A percentile compares a stretch with the other conserved stretches of the same genome.
phyloP scores from a whole-genome alignment of 2,113 vertebrate species.

The Perca schrenkii region DNA sequence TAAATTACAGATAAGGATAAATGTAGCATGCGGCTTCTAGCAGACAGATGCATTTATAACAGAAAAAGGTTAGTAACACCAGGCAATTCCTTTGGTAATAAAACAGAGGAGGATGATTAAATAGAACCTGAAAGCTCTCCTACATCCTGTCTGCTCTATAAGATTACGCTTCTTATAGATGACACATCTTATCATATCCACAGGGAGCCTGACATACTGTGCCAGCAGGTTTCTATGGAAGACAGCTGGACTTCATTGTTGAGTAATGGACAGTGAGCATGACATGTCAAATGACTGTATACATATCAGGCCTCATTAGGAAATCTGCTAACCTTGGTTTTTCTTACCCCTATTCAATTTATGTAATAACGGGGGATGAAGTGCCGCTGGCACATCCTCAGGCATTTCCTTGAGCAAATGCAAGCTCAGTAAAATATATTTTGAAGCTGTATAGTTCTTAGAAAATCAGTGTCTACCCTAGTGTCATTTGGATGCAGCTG shows the following conservation, averaged over 20 bases:
- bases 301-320: constrained; percentile 24
- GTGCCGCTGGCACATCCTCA: constrained; percentile 52
- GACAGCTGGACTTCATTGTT: constrained; percentile 27
- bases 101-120: not conserved
- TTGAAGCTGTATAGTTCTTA: constrained; percentile 41
- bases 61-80: not conserved
- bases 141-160: constrained; percentile 9
- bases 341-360: constrained; percentile 36
- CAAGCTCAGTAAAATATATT: constrained; percentile 61
- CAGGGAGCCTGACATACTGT: constrained; percentile 2
- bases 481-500: constrained; percentile 14
- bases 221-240: constrained; percentile 6
- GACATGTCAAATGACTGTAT: constrained; percentile 29
- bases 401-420: constrained; percentile 66
- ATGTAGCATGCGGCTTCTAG: not conserved
- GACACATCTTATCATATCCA: constrained; percentile 8
- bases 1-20: not conserved
- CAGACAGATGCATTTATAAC: not conserved
- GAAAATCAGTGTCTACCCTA: constrained; percentile 5
- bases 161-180: constrained; percentile 2
- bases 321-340: constrained; percentile 52
- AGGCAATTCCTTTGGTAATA: constrained; percentile 23
- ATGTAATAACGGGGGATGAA: constrained; percentile 41
- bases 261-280: constrained; percentile 11
- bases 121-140: constrained; percentile 14